Percentiles rank a stretch among this genome's conserved stretches.
Evolutionary conservation across 2,888 invertebrate genomes (phyloP).

Genomic region (Tenodera sinensis): DNA sequence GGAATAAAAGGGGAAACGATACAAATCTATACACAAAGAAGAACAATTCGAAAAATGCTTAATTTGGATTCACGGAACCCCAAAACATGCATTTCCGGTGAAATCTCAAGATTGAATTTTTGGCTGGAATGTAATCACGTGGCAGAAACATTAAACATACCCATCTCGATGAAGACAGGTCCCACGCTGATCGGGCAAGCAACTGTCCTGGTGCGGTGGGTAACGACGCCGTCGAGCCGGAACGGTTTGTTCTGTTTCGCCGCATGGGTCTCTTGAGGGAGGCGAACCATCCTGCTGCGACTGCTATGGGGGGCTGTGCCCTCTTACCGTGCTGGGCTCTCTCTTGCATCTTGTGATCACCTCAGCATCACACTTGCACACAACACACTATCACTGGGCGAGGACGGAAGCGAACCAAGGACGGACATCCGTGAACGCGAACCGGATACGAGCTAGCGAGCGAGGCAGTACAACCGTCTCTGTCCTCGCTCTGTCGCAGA

Average conservation of each 20-base stretch:
- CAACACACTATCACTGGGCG: background rate
- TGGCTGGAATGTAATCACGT: too few species aligned
- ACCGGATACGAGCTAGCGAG: background rate
- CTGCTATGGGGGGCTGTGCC: conserved; percentile 38
- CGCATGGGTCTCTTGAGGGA: conserved; percentile 61
- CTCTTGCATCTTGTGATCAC: background rate
- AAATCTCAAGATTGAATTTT: too few species aligned
- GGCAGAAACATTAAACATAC: background rate
- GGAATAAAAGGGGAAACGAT: too few species aligned
- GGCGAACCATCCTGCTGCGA: conserved; percentile 72
- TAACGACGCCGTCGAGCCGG: conserved; percentile 38
- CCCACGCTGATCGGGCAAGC: conserved; percentile 54
- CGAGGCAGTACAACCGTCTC: background rate
- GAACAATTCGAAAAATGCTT: too few species aligned
- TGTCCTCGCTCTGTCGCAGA: background rate
- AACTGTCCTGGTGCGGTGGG: conserved; percentile 32
- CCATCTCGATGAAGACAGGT: conserved; percentile 47
- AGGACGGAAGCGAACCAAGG: background rate
- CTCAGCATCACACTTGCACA: conserved; percentile 7
- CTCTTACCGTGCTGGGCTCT: conserved; percentile 1
- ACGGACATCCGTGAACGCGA: background rate
- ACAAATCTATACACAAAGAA: too few species aligned
- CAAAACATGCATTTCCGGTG: too few species aligned
- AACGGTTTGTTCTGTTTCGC: conserved; percentile 45
- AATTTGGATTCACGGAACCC: too few species aligned